These are phyloP conservation scores for Pocillopora verrucosa DNA, from an alignment of 64 coral and sea anemone species.

Conservation along the genomic window DNA sequence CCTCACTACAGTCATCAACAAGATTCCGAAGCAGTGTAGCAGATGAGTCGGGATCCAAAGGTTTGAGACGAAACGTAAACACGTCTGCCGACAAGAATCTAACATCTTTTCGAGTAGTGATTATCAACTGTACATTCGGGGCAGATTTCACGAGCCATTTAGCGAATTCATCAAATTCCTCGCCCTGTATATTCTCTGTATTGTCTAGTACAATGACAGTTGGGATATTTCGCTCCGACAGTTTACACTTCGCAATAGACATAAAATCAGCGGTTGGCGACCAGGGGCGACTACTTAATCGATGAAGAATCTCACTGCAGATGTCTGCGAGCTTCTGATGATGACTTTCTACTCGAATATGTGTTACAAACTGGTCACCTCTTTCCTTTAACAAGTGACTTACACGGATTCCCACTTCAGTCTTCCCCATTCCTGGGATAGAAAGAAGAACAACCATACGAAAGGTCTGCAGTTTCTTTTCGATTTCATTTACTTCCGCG, in stretches of 20 bases:
- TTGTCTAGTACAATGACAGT: too few species aligned
- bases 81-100: background rate
- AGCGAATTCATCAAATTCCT: background rate
- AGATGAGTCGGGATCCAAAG: too few species aligned
- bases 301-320: background rate
- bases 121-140: background rate
- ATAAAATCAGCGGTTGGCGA: too few species aligned
- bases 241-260: too few species aligned
- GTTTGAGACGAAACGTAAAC: background rate
- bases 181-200: too few species aligned
- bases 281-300: too few species aligned
- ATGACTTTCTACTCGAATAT: background rate
- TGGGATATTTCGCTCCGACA: too few species aligned
- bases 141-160: background rate
- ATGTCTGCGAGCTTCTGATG: background rate
- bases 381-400: too few species aligned
- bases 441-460: background rate
- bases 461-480: background rate
- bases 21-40: too few species aligned
- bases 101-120: slow-evolving; percentile 14
- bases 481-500: background rate
- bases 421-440: background rate
- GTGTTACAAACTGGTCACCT: background rate
- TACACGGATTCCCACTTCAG: too few species aligned
- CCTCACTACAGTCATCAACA: too few species aligned